Base-by-base conservation (phyloP, 1,140 invertebrate species). In the Zaprionus camerounensis region DNA sequence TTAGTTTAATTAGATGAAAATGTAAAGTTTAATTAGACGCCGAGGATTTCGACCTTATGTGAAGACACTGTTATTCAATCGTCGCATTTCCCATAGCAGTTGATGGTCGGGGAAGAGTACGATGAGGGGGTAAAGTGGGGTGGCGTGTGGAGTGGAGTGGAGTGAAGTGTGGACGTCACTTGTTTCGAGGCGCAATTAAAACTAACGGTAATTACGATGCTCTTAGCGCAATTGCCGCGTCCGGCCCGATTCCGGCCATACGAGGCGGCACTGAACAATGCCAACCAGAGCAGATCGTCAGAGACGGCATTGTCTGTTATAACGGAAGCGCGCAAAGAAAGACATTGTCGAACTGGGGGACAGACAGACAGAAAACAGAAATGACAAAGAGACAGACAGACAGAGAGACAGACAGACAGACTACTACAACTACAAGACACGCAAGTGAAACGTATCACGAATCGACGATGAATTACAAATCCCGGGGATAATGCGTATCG, bases 241-340 rank as follows among this genome's bases (percentile, higher is more conserved):
- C 84, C 85, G 84, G 81, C 76, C 73, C 34, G 53, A 41, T 71
- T 76, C 68, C 73, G 68, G 59, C 53, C 55, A 11, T n/a, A 38
- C 22, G 31, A 56, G 68, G 49, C 77, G 77, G 44, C 84, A 88
- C 65, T 88, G 83, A 84, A 84, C 84, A 87, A 88, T 84, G 85
- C 84, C 84, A 88, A 88, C 78, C 84, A 88, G 84, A 88, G 84
- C 84, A 88, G 59, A 88, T 64, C 82, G 41, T n/a, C 67, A 77
- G 3, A 46, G 41, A 49, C 36, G 44, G 24, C 59, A 71, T 57
- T 68, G 70, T 72, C 36, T 83, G 55, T 71, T 58, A 68, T 58
- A 88, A 74, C 81, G 81, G 74, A 81, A 86, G 82, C 59, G 15
- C 17, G 36, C 65, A 15, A 70, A 80, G 69, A 49, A 73, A 76